These are phyloP conservation scores for Orchesella flavescens DNA, from an alignment of 2,888 invertebrate species.

Conservation along the genomic window DNA sequence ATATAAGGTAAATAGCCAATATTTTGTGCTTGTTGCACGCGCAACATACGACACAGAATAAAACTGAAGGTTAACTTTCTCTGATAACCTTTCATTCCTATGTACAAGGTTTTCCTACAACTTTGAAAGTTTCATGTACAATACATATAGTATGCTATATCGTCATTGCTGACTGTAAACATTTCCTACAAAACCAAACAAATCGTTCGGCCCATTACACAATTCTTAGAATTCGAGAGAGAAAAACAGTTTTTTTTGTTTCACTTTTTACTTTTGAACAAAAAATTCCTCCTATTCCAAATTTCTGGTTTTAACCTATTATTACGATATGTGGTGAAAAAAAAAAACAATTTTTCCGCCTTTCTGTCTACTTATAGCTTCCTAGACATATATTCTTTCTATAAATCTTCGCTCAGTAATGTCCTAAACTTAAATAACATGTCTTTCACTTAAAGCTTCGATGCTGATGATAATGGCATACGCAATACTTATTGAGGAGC, in stretches of 20 bases:
- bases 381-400: too few species aligned
- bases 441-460: too few species aligned
- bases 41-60: background rate
- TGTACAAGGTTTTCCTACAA: too few species aligned
- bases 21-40: background rate
- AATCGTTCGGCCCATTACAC: conserved; percentile 18
- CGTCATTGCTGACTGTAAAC: background rate
- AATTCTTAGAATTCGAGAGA: background rate
- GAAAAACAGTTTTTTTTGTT: background rate
- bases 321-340: too few species aligned
- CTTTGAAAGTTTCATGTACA: too few species aligned
- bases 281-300: conserved; percentile 6
- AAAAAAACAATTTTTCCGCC: background rate
- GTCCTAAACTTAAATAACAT: too few species aligned
- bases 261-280: background rate
- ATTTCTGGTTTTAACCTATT: too few species aligned
- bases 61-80: background rate
- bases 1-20: background rate
- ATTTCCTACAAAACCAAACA: background rate
- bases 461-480: too few species aligned
- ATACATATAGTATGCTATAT: too few species aligned
- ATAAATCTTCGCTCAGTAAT: too few species aligned
- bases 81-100: background rate
- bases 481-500: too few species aligned
- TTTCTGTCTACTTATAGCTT: background rate